phyloP scores from a whole-genome alignment of 2,113 vertebrate species.

The Blennius ocellaris region DNA sequence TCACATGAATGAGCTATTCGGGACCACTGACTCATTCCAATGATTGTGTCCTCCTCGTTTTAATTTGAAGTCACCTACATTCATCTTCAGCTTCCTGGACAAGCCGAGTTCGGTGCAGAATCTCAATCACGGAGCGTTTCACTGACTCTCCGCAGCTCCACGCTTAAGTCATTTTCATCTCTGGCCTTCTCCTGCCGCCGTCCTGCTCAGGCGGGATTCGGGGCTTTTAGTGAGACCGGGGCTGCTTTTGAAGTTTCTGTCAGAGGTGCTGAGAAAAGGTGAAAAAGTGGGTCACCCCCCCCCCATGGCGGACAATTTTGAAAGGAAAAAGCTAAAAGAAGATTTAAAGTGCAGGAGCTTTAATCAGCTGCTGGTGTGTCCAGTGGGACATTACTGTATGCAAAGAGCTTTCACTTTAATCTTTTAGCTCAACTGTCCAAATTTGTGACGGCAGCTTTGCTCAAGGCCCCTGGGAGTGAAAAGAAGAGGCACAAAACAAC shows the following conservation, averaged over 20 bases:
- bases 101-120: conserved; percentile 36
- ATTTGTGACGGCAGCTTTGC: conserved; percentile 14
- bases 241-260: conserved; percentile 38
- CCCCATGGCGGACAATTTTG: not conserved
- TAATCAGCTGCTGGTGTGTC: conserved; percentile 7
- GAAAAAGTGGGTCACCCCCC: conserved; percentile 41
- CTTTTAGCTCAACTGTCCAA: not conserved
- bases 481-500: not conserved
- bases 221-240: conserved; percentile 20
- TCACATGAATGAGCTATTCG: not conserved
- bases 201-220: not conserved
- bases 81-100: conserved; percentile 48
- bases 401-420: conserved; percentile 14
- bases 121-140: conserved; percentile 53
- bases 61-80: conserved; percentile 56
- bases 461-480: not conserved
- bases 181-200: not conserved
- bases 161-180: conserved; percentile 12
- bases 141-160: conserved; percentile 25
- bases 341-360: conserved; percentile 4
- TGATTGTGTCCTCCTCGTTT: conserved; percentile 31
- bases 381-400: not conserved
- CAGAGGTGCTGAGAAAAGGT: conserved; percentile 19
- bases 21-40: conserved; percentile 18
- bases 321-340: conserved; percentile 6